Percentiles rank a stretch among this genome's conserved stretches.
Evolutionary conservation across 2,113 vertebrate genomes (phyloP).

Genomic region (Halcyon senegalensis): DNA sequence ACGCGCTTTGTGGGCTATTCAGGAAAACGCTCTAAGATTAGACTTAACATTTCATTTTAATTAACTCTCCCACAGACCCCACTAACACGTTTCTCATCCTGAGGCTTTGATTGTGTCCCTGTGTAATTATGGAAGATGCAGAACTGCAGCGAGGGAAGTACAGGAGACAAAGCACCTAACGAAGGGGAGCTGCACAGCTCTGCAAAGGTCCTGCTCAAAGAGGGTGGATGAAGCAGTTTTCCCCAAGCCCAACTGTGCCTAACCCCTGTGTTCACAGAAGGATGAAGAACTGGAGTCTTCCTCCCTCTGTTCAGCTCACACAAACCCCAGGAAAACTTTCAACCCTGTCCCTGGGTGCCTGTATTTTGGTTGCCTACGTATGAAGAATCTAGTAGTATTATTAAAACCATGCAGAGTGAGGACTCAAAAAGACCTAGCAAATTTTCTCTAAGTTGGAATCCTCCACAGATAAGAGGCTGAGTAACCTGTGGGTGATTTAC

Average conservation of each 20-base stretch:
- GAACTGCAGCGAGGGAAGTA: neutral
- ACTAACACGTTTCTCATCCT: neutral
- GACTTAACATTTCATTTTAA: neutral
- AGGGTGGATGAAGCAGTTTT: neutral
- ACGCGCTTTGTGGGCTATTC: neutral
- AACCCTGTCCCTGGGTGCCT: neutral
- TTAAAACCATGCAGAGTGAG: neutral
- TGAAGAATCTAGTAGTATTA: neutral
- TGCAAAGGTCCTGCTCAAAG: neutral
- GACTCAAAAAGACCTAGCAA: rapidly evolving
- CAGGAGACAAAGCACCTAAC: neutral
- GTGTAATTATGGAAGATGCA: neutral
- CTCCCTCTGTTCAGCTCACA: neutral
- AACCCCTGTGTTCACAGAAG: neutral
- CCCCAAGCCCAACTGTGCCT: neutral
- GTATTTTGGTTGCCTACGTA: neutral
- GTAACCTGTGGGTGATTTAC: neutral
- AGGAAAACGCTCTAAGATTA: neutral
- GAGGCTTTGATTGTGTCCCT: neutral
- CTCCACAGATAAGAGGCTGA: neutral
- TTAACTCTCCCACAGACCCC: neutral
- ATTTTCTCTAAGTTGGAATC: neutral
- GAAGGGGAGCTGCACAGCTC: neutral
- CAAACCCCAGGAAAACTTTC: neutral
- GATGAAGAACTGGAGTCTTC: neutral